Percentiles rank a stretch among this genome's conserved stretches.
Conservation (phyloP, 2,797 vertebrate genomes). For the Syngnathus rostellatus region DNA sequence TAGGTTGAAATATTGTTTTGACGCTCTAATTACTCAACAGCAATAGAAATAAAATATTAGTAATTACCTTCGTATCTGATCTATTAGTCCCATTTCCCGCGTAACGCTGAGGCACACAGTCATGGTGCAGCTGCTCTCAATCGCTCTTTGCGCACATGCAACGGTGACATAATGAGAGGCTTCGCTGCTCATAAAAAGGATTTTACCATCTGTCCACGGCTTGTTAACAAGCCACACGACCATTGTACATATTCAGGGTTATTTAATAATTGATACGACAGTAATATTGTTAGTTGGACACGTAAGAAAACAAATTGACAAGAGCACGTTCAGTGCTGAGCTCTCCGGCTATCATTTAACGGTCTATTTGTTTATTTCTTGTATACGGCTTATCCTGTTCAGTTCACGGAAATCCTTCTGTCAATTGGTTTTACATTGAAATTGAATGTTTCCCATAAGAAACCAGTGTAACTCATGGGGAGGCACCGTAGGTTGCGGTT, state of each 20-base stretch:
- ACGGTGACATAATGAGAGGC: neutral
- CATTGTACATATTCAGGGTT: neutral
- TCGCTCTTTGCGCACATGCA: conserved; percentile 1
- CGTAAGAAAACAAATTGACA: too few species aligned
- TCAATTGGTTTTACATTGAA: too few species aligned
- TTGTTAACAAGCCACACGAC: conserved; percentile 2
- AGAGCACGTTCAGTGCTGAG: too few species aligned
- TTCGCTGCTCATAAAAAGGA: neutral
- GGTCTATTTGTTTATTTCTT: too few species aligned
- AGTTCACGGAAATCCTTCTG: too few species aligned
- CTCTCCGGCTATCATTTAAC: too few species aligned
- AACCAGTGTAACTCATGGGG: too few species aligned
- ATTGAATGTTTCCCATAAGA: too few species aligned
- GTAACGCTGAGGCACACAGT: neutral
- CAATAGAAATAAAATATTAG: neutral
- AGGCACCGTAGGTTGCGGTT: too few species aligned
- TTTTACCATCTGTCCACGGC: conserved; percentile 5
- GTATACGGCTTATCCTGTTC: too few species aligned
- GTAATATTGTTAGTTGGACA: too few species aligned
- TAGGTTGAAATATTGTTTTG: neutral
- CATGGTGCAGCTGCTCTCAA: neutral
- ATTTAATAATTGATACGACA: neutral
- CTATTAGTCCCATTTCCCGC: neutral
- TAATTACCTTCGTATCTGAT: neutral
- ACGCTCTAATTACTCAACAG: neutral